Evolutionary conservation across 2,888 invertebrate genomes (phyloP).

Genomic region (Leptarthrus brevirostris): DNA sequence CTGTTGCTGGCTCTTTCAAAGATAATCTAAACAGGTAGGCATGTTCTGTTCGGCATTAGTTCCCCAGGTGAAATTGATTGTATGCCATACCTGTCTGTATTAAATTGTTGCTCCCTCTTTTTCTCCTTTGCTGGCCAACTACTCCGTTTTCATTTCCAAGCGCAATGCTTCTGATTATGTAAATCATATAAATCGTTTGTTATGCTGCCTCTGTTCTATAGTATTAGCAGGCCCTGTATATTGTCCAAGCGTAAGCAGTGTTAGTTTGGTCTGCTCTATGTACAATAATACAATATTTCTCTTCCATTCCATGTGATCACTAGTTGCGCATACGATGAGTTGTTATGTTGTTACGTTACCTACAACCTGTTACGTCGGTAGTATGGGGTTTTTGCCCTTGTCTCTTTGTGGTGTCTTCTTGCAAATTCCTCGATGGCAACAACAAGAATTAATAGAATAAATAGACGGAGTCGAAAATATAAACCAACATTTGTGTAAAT

Average conservation of each 20-base stretch:
- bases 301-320: slow-evolving; percentile 48
- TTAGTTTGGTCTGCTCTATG: slow-evolving; percentile 12
- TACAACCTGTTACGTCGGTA: slow-evolving; percentile 57
- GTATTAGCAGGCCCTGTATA: slow-evolving; percentile 5
- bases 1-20: slow-evolving; percentile 25
- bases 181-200: slow-evolving; percentile 36
- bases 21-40: slow-evolving; percentile 11
- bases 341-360: slow-evolving; percentile 37
- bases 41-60: neutral
- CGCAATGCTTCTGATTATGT: slow-evolving; percentile 6
- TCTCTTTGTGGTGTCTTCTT: slow-evolving; percentile 52
- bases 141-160: slow-evolving; percentile 8
- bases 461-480: neutral
- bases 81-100: slow-evolving; percentile 11
- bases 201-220: slow-evolving; percentile 2
- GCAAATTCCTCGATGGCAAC: slow-evolving; percentile 37
- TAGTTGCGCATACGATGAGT: slow-evolving; percentile 52
- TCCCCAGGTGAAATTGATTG: slow-evolving; percentile 30
- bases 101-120: neutral
- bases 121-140: neutral
- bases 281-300: slow-evolving; percentile 5
- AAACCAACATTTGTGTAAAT: neutral
- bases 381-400: slow-evolving; percentile 58
- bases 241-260: neutral
- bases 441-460: slow-evolving; percentile 11